Base-by-base conservation (phyloP, 2,113 vertebrate species). In the Saccopteryx bilineata region DNA sequence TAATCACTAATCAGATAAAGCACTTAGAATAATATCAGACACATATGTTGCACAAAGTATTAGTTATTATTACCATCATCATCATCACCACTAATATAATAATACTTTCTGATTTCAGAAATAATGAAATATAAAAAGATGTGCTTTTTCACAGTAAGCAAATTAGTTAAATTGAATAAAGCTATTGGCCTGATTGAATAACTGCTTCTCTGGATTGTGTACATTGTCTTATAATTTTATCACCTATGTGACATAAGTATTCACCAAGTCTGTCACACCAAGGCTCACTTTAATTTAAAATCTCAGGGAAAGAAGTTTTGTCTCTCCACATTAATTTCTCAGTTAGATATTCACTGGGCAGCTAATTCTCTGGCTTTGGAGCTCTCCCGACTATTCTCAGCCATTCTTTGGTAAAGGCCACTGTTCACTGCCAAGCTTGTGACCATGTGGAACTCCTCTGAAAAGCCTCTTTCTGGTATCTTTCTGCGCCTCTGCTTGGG, bases 201-300 rank as follows among this genome's bases (percentile, higher is more conserved):
- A 83, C 75, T 52, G 19, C 28, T 92, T 14, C 4, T 15, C 50
- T 79, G 71, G 26, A 65, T 87, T 87, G 48, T 78, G 5, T 60
- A 63, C 24, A 14, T 50, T 80, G 54, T 83, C 52, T 90, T 54
- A n/a, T 21, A 56, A 69, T 50, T 24, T 54, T 24, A 58, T 82
- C 26, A 39, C 50, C 39, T 9, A 6, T 75, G 13, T 86, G 75
- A 92, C 72, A 26, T 72, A 76, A 72, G n/a, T 18, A 54, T 66
- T 69, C 86, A 52, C 60, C 52, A 74, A 13, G 26, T 96, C 52
- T 72, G 66, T 50, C 52, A 75, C 24, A 6, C 31, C 8, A 85
- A 68, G 13, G 24, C 31, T 87, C 52, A 83, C 17, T 69, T 85
- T 74, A 60, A 54, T n/a, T 14, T 95, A 71, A 95, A 96, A 76